These are phyloP conservation scores for Nibea albiflora DNA, from an alignment of 2,113 vertebrate species.

Conservation along the genomic window DNA sequence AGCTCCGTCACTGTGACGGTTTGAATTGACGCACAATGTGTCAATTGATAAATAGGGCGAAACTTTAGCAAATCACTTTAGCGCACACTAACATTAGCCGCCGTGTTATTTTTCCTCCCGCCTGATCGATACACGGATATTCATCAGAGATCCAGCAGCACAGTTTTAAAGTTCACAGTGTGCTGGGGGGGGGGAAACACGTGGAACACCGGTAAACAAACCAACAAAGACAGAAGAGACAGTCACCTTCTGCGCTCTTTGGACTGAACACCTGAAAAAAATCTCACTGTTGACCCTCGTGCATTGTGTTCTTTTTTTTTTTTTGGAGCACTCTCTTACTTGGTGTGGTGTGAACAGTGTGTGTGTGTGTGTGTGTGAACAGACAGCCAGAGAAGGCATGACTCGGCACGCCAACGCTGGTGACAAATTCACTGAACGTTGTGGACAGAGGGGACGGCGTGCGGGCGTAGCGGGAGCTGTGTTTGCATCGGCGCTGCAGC, in stretches of 20 bases:
- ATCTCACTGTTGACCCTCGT: background rate
- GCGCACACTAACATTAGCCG: too few species aligned
- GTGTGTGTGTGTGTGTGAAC: background rate
- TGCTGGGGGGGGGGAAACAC: background rate
- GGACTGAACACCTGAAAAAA: background rate
- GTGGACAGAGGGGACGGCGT: constrained; percentile 14
- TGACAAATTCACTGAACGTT: constrained; percentile 1
- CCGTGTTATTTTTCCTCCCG: too few species aligned
- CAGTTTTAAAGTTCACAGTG: background rate
- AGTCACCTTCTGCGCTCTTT: background rate
- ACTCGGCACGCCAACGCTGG: constrained; percentile 1
- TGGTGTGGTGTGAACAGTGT: background rate
- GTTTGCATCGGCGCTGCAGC: constrained; percentile 37
- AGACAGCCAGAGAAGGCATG: background rate
- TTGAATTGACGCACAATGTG: too few species aligned
- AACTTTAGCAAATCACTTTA: too few species aligned
- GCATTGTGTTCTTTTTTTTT: background rate
- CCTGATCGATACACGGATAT: background rate
- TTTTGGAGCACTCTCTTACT: background rate
- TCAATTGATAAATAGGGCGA: too few species aligned
- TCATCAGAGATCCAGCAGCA: background rate
- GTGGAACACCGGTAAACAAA: background rate
- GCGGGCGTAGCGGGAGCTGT: constrained; percentile 9
- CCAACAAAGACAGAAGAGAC: background rate
- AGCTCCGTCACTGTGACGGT: too few species aligned